These are phyloP conservation scores for Enteromius unitaeniatus DNA, from an alignment of 2,797 vertebrate genomes.

Conservation along the genomic window DNA sequence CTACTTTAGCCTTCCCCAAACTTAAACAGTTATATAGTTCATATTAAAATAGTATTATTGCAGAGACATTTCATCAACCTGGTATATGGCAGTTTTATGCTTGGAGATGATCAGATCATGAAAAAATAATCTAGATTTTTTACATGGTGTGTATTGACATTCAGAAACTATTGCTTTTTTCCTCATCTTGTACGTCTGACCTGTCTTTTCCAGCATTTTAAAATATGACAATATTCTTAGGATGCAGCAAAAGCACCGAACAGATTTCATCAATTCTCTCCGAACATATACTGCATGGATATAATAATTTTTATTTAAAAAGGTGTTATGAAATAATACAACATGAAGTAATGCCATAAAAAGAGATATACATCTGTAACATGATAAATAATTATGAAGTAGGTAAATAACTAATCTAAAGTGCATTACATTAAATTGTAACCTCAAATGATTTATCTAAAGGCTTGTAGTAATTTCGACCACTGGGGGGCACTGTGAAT, in stretches of 20 bases:
- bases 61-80: neutral
- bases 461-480: neutral
- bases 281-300: neutral
- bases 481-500: conserved; percentile 5
- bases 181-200: neutral
- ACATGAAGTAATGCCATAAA: neutral
- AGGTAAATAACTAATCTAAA: neutral
- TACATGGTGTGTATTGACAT: neutral
- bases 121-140: neutral
- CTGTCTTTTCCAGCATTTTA: neutral
- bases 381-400: neutral
- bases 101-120: neutral
- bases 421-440: neutral
- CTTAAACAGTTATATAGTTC: too few relatives aligned
- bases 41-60: neutral
- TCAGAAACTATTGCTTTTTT: neutral
- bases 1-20: neutral
- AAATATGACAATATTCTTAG: neutral
- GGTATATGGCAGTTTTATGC: neutral
- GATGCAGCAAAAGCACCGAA: neutral
- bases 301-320: neutral
- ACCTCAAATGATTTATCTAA: neutral
- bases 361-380: neutral
- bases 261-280: neutral
- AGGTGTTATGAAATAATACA: neutral